Evolutionary conservation across 2,797 vertebrate species (phyloP).

Genomic region (Acrocephalus scirpaceus): DNA sequence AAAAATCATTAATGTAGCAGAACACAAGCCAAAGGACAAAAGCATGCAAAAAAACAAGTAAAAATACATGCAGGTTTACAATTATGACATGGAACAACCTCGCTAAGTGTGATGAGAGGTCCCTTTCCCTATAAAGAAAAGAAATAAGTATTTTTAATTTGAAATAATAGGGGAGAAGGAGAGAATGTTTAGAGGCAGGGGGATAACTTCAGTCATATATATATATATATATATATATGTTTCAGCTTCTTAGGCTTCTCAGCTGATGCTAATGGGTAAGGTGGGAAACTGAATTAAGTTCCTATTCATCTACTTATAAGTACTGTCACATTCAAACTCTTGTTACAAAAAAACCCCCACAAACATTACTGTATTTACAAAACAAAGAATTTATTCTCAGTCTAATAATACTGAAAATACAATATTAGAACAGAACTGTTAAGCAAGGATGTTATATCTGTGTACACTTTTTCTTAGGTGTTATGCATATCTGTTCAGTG

Average conservation of each 20-base stretch:
- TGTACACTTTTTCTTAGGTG: not conserved
- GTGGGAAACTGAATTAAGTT: not conserved
- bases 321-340: not conserved
- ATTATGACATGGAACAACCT: not conserved
- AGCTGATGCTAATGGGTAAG: not conserved
- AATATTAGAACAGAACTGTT: not conserved
- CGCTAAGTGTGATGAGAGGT: fast-evolving
- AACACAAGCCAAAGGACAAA: not conserved
- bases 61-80: not conserved
- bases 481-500: not conserved
- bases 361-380: not conserved
- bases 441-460: not conserved
- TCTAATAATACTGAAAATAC: not conserved
- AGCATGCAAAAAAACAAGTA: not conserved
- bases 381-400: not conserved
- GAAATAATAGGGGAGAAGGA: not conserved
- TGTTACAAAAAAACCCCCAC: not conserved
- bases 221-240: not conserved
- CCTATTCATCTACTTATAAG: not conserved
- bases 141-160: not conserved
- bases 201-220: not conserved
- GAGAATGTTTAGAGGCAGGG: not conserved
- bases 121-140: not conserved
- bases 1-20: not conserved
- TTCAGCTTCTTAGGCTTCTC: not conserved